Base-by-base conservation (phyloP, 2,888 invertebrate species). In the Tholera decimalis region DNA sequence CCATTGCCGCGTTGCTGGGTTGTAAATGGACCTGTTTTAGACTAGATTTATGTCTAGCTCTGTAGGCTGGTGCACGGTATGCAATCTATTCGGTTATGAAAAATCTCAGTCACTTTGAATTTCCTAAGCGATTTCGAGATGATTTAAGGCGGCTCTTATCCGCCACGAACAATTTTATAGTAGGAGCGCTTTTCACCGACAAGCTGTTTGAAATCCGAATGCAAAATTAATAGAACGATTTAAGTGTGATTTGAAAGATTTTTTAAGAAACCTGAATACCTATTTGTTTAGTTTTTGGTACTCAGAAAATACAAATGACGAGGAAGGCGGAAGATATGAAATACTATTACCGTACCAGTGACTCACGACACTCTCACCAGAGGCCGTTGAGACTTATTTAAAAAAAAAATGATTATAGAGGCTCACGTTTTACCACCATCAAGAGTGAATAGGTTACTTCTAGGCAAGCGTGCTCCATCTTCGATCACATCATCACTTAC, bases 21-120 rank as follows among this genome's bases (percentile, higher is more conserved):
- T 64, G 66, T 80, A 78, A 78, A 71, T 60, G 26, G 60, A 37
- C 43, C 64, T 51, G 64, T 22, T 57, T 71, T 64, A 50, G 53
- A 53, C 24, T 24, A 33, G 46, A 71, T 77, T 66, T 73, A 73
- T 77, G 41, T 6, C 37, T 5, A 44, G 50, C 51, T 37, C 47
- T 56, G 64, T 73, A 66, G 68, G 68, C 56, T 13, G 20, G 58
- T 4, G 35, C 47, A 44, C 28, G 24, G 61, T 55, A 26, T 55
- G 55, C 43, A 61, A 44, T 62, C 49, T 49, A 39, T 35, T 44
- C 20, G 28, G 24, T 54, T 49, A 61, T 65, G 55, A 78, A 74
- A 69, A 61, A 59, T 74, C 22, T 24, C 6, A 20, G 20, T 39
- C 53, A 28, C 43, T 49, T 51, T 58, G 13, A 24, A 53, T 54